Evolutionary conservation across 2,113 vertebrate genomes (phyloP).

Genomic region (Epinephelus fuscoguttatus): DNA sequence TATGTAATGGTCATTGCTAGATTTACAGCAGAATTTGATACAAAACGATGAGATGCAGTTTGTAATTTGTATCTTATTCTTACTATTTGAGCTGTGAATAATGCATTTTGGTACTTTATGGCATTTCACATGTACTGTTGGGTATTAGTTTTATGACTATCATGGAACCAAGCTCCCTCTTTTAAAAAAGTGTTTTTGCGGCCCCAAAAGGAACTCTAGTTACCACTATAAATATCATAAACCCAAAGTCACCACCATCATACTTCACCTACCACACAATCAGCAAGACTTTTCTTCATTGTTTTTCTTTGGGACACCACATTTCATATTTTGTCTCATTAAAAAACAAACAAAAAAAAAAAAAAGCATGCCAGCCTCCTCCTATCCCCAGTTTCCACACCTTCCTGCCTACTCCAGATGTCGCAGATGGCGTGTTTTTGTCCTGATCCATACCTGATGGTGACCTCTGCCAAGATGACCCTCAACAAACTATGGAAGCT

Average conservation of each 20-base stretch:
- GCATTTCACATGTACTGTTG: neutral
- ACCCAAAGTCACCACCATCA: neutral
- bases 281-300: neutral
- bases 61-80: neutral
- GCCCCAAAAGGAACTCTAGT: neutral
- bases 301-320: neutral
- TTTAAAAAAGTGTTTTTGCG: neutral
- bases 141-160: neutral
- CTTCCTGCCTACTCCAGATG: neutral
- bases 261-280: neutral
- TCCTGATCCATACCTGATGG: neutral
- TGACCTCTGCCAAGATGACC: neutral
- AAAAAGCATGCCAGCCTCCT: neutral
- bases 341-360: neutral
- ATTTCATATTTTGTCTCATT: neutral
- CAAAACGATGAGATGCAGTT: neutral
- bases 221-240: too few relatives aligned
- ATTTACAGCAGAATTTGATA: neutral
- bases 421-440: neutral
- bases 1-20: neutral
- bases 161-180: neutral
- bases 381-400: fast-evolving
- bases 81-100: neutral
- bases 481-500: too few relatives aligned
- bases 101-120: neutral